Evolutionary conservation across 1,140 invertebrate species (phyloP), one percentile per base, ranked within the genome.

Genomic region (Pseudomyrmex concolor): DNA sequence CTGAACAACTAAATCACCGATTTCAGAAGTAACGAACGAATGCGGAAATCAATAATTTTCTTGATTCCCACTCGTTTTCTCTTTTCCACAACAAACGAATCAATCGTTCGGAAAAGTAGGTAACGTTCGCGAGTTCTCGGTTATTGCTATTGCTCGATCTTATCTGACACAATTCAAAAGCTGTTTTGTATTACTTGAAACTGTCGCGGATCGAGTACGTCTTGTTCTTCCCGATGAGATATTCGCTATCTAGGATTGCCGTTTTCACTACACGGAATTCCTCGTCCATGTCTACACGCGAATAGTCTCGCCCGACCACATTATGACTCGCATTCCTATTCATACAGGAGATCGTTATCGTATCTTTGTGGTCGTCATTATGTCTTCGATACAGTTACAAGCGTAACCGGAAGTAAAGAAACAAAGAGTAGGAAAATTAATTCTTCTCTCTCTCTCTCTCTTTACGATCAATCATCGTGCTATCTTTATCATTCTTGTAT

Each of bases 11-110:
- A 92, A 93, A 93, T 92, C 91, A 90, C 92, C 92, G 89, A 93
- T 93, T 93, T 92, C 92, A 93, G 91, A 92, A 94, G 93, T 93
- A 94, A 93, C 92, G 89, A 66, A 87, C 80, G 89, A 66, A 87
- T 77, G 67, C 83, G 85, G 73, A 82, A 92, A 93, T 94, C 94
- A 93, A 93, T 92, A 92, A 92, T 62, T 54, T 51, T 74, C 54
- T 45, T 51, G 48, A 34, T 70, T 67, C 67, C 25, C 43, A 2
- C 7, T 48, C 63, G 5, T 59, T 45, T 17, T n/a, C 22, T 19
- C 57, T 50, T 15, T 50, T 22, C n/a, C 9, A 19, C 10, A 50
- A 43, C 17, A 25, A 54, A n/a, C 63, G 59, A 22, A 43, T 60
- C 66, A 59, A 45, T 70, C 48, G 55, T 55, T 17, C 3, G n/a